phyloP scores from a whole-genome alignment of 2,888 invertebrate species.

The Blastobasis lacticolella region DNA sequence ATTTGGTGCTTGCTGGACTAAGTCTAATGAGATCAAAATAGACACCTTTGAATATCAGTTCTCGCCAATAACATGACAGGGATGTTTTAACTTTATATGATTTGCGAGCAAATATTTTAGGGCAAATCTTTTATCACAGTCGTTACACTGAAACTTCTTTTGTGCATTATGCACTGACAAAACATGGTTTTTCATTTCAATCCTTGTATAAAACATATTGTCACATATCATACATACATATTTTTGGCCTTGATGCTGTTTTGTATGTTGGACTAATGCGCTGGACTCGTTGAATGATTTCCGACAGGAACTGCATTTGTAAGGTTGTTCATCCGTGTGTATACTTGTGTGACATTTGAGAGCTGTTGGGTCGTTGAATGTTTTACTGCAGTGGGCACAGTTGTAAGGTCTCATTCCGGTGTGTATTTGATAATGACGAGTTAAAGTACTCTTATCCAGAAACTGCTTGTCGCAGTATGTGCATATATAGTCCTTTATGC shows the following conservation, averaged over 20 bases:
- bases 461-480: constrained; percentile 24
- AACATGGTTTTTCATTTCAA: background rate
- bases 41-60: too few relatives aligned
- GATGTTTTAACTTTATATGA: background rate
- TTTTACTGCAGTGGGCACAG: constrained; percentile 24
- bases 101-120: constrained; percentile 6
- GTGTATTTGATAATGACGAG: constrained; percentile 21
- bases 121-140: constrained; percentile 18
- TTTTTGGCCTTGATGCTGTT: constrained; percentile 16
- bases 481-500: constrained; percentile 16
- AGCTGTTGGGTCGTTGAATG: constrained; percentile 27
- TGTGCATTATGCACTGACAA: constrained; percentile 3
- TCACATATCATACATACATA: constrained; percentile 20
- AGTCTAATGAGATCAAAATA: too few relatives aligned
- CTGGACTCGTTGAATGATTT: constrained; percentile 25
- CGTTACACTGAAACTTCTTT: constrained; percentile 13
- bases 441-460: background rate
- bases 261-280: constrained; percentile 17
- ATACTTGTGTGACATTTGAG: constrained; percentile 21
- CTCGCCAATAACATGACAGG: background rate
- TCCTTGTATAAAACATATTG: constrained; percentile 13
- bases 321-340: constrained; percentile 27
- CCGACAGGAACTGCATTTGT: constrained; percentile 23
- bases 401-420: constrained; percentile 20
- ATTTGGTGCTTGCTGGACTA: too few relatives aligned